Percentiles rank a stretch among this genome's conserved stretches.
phyloP scores from a whole-genome alignment of 2,888 invertebrate genomes.

The Rhagonycha lutea region DNA sequence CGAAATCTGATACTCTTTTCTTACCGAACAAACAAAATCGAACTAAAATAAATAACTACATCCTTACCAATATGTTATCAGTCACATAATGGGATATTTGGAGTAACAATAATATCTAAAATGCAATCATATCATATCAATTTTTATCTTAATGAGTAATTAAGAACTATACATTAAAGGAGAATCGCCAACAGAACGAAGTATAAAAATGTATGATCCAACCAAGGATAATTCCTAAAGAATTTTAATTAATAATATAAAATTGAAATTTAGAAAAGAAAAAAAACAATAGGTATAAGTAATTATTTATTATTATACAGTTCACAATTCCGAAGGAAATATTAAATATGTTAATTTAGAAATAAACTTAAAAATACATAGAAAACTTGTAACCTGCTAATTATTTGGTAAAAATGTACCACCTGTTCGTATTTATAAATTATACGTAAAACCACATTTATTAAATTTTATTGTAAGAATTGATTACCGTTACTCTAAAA shows the following conservation, averaged over 20 bases:
- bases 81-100: background rate
- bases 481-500: background rate
- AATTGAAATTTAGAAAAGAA: too few relatives aligned
- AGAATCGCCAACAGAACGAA: background rate
- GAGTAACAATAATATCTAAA: background rate
- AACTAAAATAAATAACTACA: constrained; percentile 4
- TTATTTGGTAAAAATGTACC: background rate
- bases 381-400: background rate
- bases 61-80: background rate
- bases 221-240: too few relatives aligned
- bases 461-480: background rate
- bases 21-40: background rate
- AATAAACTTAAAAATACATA: background rate
- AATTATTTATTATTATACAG: too few relatives aligned
- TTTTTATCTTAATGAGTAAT: background rate
- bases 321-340: background rate
- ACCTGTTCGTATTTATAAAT: background rate
- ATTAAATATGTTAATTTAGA: background rate
- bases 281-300: too few relatives aligned
- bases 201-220: background rate
- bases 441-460: background rate
- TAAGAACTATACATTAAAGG: background rate
- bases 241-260: too few relatives aligned
- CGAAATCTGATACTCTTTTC: constrained; percentile 4
- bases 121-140: background rate